Evolutionary conservation across 2,797 vertebrate genomes (phyloP).

Genomic region (Gambelia wislizenii): DNA sequence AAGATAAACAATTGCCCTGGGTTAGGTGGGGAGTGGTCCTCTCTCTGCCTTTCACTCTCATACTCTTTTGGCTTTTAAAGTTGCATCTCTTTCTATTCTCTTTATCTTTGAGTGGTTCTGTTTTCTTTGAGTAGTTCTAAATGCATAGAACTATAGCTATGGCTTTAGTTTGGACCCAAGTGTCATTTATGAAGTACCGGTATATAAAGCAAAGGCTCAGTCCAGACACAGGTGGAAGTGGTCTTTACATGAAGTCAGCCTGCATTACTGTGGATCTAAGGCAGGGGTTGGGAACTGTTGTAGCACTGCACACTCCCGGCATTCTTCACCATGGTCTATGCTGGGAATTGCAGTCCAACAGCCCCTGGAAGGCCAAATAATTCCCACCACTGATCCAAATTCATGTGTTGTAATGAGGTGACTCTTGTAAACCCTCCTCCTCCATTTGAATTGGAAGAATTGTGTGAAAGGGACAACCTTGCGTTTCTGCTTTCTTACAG

Average conservation of each 20-base stretch:
- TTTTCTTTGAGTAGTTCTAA: not conserved
- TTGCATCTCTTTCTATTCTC: not conserved
- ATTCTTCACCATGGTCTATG: no score
- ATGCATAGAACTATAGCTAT: not conserved
- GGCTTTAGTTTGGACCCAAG: not conserved
- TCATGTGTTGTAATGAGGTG: not conserved
- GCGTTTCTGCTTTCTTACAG: not conserved
- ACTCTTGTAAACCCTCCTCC: not conserved
- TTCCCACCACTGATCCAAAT: no score
- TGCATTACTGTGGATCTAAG: not conserved
- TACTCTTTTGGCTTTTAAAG: not conserved
- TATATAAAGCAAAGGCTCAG: not conserved
- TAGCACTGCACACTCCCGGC: no score
- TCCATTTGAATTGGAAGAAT: not conserved
- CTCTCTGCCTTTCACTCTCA: not conserved
- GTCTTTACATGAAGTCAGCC: not conserved
- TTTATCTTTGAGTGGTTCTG: not conserved
- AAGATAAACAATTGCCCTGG: not conserved
- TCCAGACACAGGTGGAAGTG: not conserved
- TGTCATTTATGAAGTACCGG: not conserved
- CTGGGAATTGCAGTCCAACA: no score
- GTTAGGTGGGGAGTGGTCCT: no score
- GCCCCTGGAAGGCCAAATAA: no score
- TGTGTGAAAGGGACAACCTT: not conserved
- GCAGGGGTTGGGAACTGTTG: not conserved